Conservation (phyloP, 2,888 invertebrate genomes). For the Spatulosminthurus flaviceps region DNA sequence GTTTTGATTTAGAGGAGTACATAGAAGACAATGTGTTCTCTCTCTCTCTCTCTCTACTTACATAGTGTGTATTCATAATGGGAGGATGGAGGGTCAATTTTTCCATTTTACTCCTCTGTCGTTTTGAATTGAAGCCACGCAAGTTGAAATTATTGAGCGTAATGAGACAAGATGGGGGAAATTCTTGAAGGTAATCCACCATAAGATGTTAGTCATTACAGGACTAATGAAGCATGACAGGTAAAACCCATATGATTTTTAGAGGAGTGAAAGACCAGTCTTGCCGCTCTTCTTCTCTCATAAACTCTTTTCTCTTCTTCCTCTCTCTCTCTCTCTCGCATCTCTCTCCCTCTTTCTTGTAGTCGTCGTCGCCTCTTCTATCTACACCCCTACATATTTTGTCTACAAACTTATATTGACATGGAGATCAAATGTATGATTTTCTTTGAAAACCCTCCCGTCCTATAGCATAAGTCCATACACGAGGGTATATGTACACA, state of each 20-base stretch:
- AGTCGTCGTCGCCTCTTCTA: too few species aligned
- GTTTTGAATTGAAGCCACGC: constrained; percentile 41
- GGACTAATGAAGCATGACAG: constrained; percentile 63
- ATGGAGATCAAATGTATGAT: background rate
- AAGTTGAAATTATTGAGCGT: constrained; percentile 47
- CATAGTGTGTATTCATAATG: constrained; percentile 37
- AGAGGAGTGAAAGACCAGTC: constrained; percentile 40
- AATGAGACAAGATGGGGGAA: constrained; percentile 49
- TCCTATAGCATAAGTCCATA: too few species aligned
- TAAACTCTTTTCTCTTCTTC: constrained; percentile 6
- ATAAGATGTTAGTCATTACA: constrained; percentile 58
- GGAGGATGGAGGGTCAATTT: constrained; percentile 41
- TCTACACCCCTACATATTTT: background rate
- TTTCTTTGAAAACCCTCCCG: too few species aligned
- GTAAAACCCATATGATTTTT: constrained; percentile 55
- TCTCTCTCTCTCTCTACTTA: background rate
- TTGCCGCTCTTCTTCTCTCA: constrained; percentile 24
- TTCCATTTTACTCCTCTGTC: constrained; percentile 44
- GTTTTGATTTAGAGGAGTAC: constrained; percentile 15
- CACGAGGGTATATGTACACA: background rate
- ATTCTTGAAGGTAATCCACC: constrained; percentile 42
- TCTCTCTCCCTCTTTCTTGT: background rate
- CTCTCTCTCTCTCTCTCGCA: background rate
- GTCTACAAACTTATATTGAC: constrained; percentile 1
- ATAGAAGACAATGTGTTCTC: constrained; percentile 12